Percentiles rank a stretch among this genome's conserved stretches.
These are phyloP conservation scores for Digitonthophagus gazella DNA, from an alignment of 2,888 invertebrate genomes.

Conservation along the genomic window DNA sequence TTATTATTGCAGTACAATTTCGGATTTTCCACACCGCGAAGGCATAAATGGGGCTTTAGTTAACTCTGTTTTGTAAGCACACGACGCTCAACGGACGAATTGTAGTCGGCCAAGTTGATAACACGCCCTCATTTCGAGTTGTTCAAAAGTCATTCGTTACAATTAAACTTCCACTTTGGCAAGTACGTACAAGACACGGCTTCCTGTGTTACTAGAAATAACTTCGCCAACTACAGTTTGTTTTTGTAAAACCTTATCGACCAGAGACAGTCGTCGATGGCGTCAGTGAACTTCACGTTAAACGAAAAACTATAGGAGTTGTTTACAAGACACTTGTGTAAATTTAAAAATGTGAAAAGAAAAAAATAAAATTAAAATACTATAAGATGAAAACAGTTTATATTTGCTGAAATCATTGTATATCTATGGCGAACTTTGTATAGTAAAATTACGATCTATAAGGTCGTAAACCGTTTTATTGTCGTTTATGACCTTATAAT, in stretches of 20 bases:
- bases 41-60: neutral
- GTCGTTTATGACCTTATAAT: neutral
- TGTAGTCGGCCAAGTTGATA: neutral
- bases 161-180: neutral
- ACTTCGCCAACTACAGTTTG: neutral
- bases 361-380: too few species aligned
- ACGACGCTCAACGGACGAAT: neutral
- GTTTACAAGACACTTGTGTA: neutral
- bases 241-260: neutral
- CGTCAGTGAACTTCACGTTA: neutral
- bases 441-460: neutral
- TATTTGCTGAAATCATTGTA: too few species aligned
- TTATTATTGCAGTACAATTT: neutral
- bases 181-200: neutral
- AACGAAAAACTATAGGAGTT: neutral
- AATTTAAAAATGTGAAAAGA: too few species aligned
- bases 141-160: neutral
- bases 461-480: too few species aligned
- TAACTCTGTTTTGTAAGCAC: neutral
- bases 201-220: neutral
- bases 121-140: neutral
- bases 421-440: too few species aligned
- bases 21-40: neutral
- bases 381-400: too few species aligned
- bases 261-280: neutral